phyloP scores from a whole-genome alignment of 2,113 vertebrate genomes.

The Isurus oxyrinchus region DNA sequence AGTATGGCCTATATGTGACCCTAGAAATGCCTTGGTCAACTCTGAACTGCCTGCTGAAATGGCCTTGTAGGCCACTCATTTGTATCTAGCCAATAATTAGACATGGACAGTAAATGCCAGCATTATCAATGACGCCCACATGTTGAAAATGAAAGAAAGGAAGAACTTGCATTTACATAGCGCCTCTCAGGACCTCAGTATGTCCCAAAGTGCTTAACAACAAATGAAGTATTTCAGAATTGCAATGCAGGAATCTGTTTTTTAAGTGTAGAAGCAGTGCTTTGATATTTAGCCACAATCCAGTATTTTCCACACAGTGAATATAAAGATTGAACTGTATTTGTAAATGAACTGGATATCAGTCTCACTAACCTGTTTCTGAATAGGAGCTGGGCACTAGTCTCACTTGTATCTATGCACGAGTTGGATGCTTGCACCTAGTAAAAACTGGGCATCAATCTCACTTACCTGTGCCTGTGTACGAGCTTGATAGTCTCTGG shows the following conservation, averaged over 20 bases:
- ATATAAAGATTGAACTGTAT: slow-evolving; percentile 65
- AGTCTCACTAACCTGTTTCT: slow-evolving; percentile 71
- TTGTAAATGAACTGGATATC: neutral
- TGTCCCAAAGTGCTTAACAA: too few relatives aligned
- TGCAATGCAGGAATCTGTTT: too few relatives aligned
- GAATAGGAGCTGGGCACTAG: slow-evolving; percentile 77
- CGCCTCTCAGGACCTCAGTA: too few relatives aligned
- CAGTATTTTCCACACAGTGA: neutral
- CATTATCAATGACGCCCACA: too few relatives aligned
- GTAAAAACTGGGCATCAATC: slow-evolving; percentile 61
- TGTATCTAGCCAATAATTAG: too few relatives aligned
- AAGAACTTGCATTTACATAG: too few relatives aligned
- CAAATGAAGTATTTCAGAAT: too few relatives aligned
- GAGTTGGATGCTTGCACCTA: slow-evolving; percentile 68
- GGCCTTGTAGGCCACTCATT: too few relatives aligned
- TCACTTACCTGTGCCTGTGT: slow-evolving; percentile 52
- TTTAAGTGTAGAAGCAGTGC: neutral
- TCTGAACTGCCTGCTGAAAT: neutral
- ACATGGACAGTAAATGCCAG: too few relatives aligned
- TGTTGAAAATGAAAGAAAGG: too few relatives aligned
- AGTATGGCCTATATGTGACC: neutral
- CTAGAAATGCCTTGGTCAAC: neutral
- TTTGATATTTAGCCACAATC: neutral
- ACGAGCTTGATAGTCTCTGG: slow-evolving; percentile 79
- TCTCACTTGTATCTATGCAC: slow-evolving; percentile 76